Conservation (phyloP, 2,113 vertebrate genomes). For the Grus americana region DNA sequence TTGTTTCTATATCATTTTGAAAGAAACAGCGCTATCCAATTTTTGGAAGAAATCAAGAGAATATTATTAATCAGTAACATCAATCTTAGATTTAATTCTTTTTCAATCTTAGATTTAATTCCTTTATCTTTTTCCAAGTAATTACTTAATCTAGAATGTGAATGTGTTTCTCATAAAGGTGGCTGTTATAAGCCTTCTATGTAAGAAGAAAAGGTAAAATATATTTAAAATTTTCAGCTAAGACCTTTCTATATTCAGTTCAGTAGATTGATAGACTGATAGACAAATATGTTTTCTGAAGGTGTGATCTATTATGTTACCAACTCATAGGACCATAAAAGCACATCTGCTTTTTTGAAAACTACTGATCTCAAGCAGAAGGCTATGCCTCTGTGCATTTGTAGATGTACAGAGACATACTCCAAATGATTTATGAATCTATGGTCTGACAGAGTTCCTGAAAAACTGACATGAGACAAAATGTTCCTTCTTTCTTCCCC, state of each 20-base stretch:
- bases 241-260: not conserved
- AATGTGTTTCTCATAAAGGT: not conserved
- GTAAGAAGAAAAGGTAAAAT: not conserved
- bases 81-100: not conserved
- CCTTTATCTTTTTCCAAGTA: not conserved
- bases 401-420: not conserved
- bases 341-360: not conserved
- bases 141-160: not conserved
- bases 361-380: not conserved
- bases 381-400: not conserved
- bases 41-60: not conserved
- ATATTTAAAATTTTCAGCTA: not conserved
- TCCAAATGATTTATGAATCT: constrained; percentile 21
- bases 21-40: not conserved
- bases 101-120: too few relatives aligned
- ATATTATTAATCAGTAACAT: not conserved
- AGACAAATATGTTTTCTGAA: not conserved
- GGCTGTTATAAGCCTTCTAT: not conserved
- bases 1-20: not conserved
- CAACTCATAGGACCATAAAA: not conserved
- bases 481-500: not conserved
- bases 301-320: not conserved
- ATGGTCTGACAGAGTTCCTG: not conserved
- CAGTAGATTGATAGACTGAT: not conserved
- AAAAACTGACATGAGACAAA: constrained; percentile 4